These are phyloP conservation scores for Mastigias papua DNA, from an alignment of 30 jellyfish, hydroid and myxozoan genomes.

Conservation along the genomic window DNA sequence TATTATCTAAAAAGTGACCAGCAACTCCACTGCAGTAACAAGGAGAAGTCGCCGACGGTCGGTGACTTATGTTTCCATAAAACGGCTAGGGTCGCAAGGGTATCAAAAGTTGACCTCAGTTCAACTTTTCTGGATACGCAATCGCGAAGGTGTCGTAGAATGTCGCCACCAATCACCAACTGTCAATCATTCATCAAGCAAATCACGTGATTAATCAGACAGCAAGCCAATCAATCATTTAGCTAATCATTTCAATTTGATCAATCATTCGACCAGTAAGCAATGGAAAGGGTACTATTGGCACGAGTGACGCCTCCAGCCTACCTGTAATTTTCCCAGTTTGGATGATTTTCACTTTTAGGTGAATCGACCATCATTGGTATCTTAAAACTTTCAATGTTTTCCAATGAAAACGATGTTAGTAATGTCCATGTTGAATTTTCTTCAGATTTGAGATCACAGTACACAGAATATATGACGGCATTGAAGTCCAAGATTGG, in stretches of 20 bases:
- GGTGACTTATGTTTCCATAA: too few species aligned
- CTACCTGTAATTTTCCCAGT: constrained; percentile 2
- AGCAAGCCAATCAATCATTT: not conserved
- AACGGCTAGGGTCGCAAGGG: too few species aligned
- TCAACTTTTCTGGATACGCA: too few species aligned
- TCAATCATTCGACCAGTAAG: not conserved
- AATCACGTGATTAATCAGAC: too few species aligned
- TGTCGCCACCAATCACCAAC: too few species aligned
- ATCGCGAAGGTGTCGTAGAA: too few species aligned
- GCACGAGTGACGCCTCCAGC: not conserved
- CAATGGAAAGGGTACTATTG: too few species aligned
- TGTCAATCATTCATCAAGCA: too few species aligned
- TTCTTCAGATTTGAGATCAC: not conserved
- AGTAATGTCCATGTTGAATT: constrained; percentile 7
- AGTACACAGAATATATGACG: not conserved
- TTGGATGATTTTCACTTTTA: not conserved
- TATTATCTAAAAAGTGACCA: too few species aligned
- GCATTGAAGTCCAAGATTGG: not conserved
- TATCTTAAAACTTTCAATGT: not conserved
- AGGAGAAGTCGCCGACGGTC: too few species aligned
- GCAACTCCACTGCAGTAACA: too few species aligned
- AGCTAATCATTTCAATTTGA: not conserved
- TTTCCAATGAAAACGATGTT: not conserved
- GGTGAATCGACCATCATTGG: not conserved
- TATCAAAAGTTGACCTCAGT: too few species aligned